Evolutionary conservation across 1,140 invertebrate genomes (phyloP).

Genomic region (Apis dorsata): DNA sequence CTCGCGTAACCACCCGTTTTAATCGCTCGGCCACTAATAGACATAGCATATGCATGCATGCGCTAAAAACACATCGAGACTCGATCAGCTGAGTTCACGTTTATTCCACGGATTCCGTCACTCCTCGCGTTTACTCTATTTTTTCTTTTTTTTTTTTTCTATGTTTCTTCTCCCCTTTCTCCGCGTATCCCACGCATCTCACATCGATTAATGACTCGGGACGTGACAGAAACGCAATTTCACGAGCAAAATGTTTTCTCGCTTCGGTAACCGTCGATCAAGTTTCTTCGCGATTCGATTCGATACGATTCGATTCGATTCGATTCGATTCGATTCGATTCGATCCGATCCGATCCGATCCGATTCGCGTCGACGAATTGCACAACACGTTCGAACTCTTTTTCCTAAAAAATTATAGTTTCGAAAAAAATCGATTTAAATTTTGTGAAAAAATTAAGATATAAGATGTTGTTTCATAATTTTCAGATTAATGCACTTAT

Average conservation of each 20-base stretch:
- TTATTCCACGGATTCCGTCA: conserved; percentile 24
- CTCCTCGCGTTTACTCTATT: neutral
- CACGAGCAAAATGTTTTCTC: neutral
- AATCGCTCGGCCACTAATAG: conserved; percentile 67
- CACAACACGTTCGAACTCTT: no score
- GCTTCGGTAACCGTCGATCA: neutral
- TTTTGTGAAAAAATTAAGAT: no score
- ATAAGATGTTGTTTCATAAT: no score
- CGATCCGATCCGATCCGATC: neutral
- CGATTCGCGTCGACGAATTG: no score
- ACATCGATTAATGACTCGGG: neutral
- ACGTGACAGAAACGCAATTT: neutral
- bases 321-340: conserved; percentile 28
- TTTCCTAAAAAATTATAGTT: no score
- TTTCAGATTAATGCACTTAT: no score
- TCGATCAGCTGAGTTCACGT: conserved; percentile 62
- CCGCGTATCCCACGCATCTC: neutral
- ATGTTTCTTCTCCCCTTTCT: neutral
- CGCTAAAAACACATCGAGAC: conserved; percentile 31
- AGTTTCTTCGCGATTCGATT: conserved; percentile 6
- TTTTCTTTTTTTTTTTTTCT: no score
- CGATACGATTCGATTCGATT: neutral
- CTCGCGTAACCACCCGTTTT: conserved; percentile 72
- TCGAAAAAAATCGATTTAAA: no score
- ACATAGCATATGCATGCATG: conserved; percentile 31